A percentile compares a stretch with the other conserved stretches of the same genome.
These are phyloP conservation scores for Cantharis lateralis DNA, from an alignment of 2,888 invertebrate genomes.

Conservation along the genomic window DNA sequence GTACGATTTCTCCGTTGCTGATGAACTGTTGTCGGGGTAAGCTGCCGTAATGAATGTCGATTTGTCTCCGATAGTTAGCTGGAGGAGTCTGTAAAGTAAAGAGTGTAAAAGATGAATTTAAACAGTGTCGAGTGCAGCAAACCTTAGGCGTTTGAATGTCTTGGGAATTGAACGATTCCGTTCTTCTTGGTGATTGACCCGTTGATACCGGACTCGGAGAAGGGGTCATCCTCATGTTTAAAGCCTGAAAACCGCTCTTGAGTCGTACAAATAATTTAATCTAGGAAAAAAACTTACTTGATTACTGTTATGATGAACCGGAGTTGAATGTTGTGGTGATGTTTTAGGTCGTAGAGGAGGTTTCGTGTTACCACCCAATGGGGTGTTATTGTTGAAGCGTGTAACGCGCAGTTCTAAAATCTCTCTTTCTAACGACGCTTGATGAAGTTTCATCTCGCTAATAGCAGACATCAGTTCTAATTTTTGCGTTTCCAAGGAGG, in stretches of 20 bases:
- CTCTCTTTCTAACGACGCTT: slow-evolving; percentile 85
- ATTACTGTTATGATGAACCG: slow-evolving; percentile 51
- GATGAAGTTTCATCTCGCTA: slow-evolving; percentile 87
- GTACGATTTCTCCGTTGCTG: slow-evolving; percentile 49
- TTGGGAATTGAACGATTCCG: slow-evolving; percentile 40
- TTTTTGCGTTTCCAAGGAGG: slow-evolving; percentile 92
- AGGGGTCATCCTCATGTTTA: slow-evolving; percentile 52
- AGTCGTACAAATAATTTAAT: neutral
- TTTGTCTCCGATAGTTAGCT: slow-evolving; percentile 73
- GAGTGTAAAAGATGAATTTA: neutral
- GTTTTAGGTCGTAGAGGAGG: slow-evolving; percentile 50
- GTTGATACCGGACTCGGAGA: slow-evolving; percentile 56
- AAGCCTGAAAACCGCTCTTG: slow-evolving; percentile 36
- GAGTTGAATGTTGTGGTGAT: slow-evolving; percentile 55
- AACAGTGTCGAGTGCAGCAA: neutral
- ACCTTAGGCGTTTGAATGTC: slow-evolving; percentile 37
- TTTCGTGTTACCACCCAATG: slow-evolving; percentile 46
- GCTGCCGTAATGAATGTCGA: slow-evolving; percentile 79
- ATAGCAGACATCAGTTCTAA: slow-evolving; percentile 91
- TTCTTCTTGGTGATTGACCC: slow-evolving; percentile 46
- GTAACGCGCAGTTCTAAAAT: slow-evolving; percentile 74
- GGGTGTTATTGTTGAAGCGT: slow-evolving; percentile 49
- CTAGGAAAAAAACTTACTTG: slow-evolving; percentile 35
- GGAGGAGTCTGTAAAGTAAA: slow-evolving; percentile 70
- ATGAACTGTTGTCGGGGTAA: slow-evolving; percentile 72